A percentile compares a stretch with the other conserved stretches of the same genome.
These are phyloP conservation scores for Aphelenchoides avenae DNA, from an alignment of 1,140 invertebrate genomes.

Conservation along the genomic window DNA sequence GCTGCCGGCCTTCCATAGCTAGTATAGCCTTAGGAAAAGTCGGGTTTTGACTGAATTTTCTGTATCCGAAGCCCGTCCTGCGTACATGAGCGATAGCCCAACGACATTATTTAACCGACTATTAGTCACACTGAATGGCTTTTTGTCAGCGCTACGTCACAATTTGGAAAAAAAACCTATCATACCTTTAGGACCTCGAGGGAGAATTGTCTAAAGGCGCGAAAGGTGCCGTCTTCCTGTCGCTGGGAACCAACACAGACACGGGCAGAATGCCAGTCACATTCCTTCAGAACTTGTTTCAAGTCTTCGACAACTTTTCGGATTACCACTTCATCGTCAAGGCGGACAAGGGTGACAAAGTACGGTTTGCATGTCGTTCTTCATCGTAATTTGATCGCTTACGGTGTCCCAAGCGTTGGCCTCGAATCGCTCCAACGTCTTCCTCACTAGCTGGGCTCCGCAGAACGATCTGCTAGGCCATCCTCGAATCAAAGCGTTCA, in stretches of 20 bases:
- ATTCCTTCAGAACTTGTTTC: conserved; percentile 19
- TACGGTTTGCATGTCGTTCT: conserved; percentile 11
- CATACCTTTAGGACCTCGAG: conserved; percentile 8
- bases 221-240: conserved; percentile 29
- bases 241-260: conserved; percentile 30
- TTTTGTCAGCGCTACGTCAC: no score
- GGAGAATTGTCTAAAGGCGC: conserved; percentile 14
- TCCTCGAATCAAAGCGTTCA: conserved; percentile 34
- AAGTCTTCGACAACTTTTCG: conserved; percentile 14
- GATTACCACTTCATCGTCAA: conserved; percentile 41
- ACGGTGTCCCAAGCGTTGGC: not conserved
- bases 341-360: conserved; percentile 26
- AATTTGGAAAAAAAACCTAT: not conserved
- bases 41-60: not conserved
- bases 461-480: conserved; percentile 30
- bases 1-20: not conserved
- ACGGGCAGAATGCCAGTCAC: conserved; percentile 12
- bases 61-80: conserved; percentile 6
- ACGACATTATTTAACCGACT: not conserved
- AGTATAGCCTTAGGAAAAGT: not conserved
- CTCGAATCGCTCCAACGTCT: conserved; percentile 21
- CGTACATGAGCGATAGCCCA: not conserved
- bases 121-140: no score
- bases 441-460: conserved; percentile 31
- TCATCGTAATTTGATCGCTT: not conserved